Conservation (phyloP, 2,797 vertebrate species). For the Ceyx erithaca region DNA sequence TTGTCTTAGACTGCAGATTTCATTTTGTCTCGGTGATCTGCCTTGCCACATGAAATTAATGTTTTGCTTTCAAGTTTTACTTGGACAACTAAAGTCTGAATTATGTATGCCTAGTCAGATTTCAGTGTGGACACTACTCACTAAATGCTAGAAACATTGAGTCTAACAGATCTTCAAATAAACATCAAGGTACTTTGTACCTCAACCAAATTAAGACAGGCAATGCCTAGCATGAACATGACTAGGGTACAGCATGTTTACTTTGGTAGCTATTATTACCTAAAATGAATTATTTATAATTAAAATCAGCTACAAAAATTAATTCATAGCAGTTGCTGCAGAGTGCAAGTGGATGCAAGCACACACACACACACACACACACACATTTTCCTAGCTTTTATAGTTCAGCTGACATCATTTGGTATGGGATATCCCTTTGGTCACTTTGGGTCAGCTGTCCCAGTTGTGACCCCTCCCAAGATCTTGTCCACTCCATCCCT, state of each 20-base stretch:
- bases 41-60: neutral
- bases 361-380: no score
- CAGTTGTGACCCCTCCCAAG: no score
- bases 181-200: neutral
- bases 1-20: neutral
- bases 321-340: neutral
- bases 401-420: no score
- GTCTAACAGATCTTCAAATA: neutral
- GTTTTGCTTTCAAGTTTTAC: neutral
- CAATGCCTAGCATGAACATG: neutral
- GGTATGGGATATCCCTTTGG: no score
- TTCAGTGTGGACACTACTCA: neutral
- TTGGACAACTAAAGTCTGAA: neutral
- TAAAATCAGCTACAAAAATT: neutral
- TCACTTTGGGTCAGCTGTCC: no score
- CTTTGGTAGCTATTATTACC: neutral
- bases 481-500: no score
- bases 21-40: neutral
- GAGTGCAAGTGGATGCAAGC: no score
- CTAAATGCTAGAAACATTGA: neutral
- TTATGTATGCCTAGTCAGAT: neutral
- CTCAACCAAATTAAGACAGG: neutral
- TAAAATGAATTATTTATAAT: neutral
- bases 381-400: no score
- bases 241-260: neutral